phyloP scores from a whole-genome alignment of 2,888 invertebrate species.

The Philopedon plagiatum region DNA sequence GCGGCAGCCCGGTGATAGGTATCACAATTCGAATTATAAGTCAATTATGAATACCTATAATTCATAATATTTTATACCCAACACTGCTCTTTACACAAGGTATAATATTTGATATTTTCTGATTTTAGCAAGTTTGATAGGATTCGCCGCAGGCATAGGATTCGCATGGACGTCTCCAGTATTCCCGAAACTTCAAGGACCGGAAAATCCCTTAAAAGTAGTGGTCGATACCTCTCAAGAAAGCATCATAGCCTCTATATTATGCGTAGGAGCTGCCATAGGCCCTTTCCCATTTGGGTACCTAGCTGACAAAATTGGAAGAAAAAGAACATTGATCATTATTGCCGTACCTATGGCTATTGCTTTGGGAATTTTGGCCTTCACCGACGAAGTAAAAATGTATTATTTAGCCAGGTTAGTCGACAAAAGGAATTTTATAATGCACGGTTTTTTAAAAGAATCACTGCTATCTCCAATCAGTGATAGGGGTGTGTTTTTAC shows the following conservation, averaged over 20 bases:
- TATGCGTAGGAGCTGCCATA: conserved; percentile 56
- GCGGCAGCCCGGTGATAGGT: too few relatives aligned
- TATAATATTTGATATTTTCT: conserved; percentile 3
- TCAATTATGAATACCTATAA: too few relatives aligned
- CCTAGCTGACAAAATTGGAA: conserved; percentile 66
- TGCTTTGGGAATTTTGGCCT: conserved; percentile 60
- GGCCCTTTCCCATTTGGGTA: conserved; percentile 57
- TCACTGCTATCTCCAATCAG: too few relatives aligned
- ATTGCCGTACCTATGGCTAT: conserved; percentile 76
- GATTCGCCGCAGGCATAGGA: conserved; percentile 50
- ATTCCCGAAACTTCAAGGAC: conserved; percentile 51
- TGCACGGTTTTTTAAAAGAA: too few relatives aligned
- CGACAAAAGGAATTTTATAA: too few relatives aligned
- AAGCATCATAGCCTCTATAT: conserved; percentile 57
- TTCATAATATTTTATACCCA: too few relatives aligned
- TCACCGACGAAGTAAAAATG: conserved; percentile 51
- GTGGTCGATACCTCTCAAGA: conserved; percentile 54
- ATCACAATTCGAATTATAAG: too few relatives aligned
- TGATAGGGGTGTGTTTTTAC: too few relatives aligned
- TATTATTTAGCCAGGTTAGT: conserved; percentile 69
- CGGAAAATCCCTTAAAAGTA: conserved; percentile 54
- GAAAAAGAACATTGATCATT: conserved; percentile 75
- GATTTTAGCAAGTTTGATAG: conserved; percentile 52
- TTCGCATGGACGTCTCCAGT: conserved; percentile 60
- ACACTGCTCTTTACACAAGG: too few relatives aligned